A percentile compares a stretch with the other conserved stretches of the same genome.
phyloP scores from a whole-genome alignment of 1,140 invertebrate genomes.

The Calephelis nemesis region DNA sequence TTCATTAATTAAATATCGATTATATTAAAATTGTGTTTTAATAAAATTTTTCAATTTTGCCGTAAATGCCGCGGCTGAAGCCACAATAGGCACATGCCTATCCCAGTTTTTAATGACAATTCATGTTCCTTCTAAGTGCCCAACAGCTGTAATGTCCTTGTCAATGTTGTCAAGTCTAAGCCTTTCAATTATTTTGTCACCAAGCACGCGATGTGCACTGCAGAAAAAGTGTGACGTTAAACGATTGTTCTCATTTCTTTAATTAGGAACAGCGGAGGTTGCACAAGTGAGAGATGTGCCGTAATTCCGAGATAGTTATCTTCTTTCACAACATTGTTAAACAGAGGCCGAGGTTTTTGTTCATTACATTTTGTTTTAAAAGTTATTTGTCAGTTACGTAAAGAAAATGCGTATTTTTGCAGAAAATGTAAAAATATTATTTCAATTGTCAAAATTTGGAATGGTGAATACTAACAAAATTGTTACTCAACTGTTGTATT shows the following conservation, averaged over 20 bases:
- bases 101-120: neutral
- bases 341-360: slow-evolving; percentile 30
- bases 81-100: too few species aligned
- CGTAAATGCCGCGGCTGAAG: too few species aligned
- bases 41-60: too few species aligned
- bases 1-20: too few species aligned
- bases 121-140: neutral
- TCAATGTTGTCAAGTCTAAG: neutral
- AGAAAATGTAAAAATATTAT: too few species aligned
- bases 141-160: slow-evolving; percentile 3
- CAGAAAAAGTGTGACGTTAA: slow-evolving; percentile 13
- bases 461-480: too few species aligned
- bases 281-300: slow-evolving; percentile 42
- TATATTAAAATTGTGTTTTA: too few species aligned
- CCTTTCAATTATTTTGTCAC: slow-evolving; percentile 5
- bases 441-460: too few species aligned
- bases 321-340: slow-evolving; percentile 46
- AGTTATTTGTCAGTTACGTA: too few species aligned
- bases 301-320: slow-evolving; percentile 47
- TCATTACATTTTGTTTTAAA: neutral
- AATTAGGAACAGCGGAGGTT: slow-evolving; percentile 38
- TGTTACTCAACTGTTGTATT: too few species aligned
- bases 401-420: too few species aligned
- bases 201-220: slow-evolving; percentile 14
- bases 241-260: slow-evolving; percentile 42